Conservation (phyloP, 2,113 vertebrate genomes). For the Marmota monax region DNA sequence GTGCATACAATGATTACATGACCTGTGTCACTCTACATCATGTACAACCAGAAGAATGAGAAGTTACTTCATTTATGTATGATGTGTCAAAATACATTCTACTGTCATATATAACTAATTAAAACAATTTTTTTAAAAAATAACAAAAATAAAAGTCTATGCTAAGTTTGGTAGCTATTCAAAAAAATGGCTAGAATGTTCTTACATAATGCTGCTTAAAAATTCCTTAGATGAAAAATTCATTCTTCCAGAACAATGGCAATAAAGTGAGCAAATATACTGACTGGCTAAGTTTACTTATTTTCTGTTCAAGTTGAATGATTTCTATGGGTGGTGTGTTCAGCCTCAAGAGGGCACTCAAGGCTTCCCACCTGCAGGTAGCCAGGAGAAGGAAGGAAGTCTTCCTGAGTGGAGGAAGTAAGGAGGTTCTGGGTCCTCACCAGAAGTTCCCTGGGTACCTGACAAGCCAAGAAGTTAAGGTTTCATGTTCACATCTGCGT, state of each 20-base stretch:
- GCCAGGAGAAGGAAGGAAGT: background rate
- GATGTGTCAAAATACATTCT: too few species aligned
- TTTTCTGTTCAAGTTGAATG: background rate
- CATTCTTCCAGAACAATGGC: background rate
- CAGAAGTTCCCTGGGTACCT: background rate
- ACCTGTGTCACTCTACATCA: too few species aligned
- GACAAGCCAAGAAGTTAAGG: background rate
- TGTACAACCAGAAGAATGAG: too few species aligned
- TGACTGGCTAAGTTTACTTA: background rate
- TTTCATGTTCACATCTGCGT: background rate
- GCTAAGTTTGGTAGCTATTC: too few species aligned
- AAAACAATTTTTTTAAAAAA: too few species aligned
- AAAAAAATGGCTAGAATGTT: background rate
- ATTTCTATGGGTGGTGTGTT: background rate
- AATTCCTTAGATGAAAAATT: background rate
- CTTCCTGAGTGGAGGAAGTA: background rate
- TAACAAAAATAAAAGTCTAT: too few species aligned
- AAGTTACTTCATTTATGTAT: too few species aligned
- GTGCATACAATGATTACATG: too few species aligned
- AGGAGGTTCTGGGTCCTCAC: background rate
- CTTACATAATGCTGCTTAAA: conserved; percentile 2
- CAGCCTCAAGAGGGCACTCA: background rate
- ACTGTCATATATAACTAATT: too few species aligned
- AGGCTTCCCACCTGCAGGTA: background rate
- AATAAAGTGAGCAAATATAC: background rate